phyloP scores from a whole-genome alignment of 2,113 vertebrate species.

The Promerops cafer region DNA sequence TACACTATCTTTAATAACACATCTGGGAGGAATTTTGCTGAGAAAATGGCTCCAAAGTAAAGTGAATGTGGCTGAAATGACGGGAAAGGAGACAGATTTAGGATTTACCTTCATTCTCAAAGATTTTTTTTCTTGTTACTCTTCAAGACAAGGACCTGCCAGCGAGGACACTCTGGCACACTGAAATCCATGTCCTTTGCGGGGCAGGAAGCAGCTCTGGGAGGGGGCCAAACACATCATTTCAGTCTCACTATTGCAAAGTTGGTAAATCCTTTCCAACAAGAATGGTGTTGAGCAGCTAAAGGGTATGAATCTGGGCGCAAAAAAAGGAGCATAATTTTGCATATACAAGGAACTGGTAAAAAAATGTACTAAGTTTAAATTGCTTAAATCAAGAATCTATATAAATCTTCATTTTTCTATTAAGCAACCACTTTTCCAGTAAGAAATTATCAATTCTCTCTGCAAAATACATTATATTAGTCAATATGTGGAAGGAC shows the following conservation, averaged over 20 bases:
- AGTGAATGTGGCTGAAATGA: not conserved
- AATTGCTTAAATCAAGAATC: not conserved
- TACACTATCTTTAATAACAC: not conserved
- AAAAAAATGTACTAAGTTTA: not conserved
- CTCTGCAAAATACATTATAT: not conserved
- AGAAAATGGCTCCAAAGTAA: not conserved
- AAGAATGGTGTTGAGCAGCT: not conserved
- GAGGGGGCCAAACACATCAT: not conserved
- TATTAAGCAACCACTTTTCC: not conserved
- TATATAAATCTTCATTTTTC: not conserved
- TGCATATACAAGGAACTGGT: not conserved
- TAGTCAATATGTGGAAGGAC: not conserved
- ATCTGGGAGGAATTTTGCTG: not conserved
- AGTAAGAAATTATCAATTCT: not conserved
- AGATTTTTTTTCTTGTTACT: not conserved
- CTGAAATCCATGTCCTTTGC: rapidly evolving
- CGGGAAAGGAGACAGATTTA: not conserved
- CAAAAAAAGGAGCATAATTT: not conserved
- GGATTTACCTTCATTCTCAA: not conserved
- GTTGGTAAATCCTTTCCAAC: not conserved
- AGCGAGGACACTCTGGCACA: not conserved
- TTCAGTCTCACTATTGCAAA: not conserved
- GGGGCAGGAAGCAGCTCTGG: not conserved
- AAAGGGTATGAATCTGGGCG: not conserved
- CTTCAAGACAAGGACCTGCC: not conserved